Base-by-base conservation (phyloP, 1,140 invertebrate species). In the Camponotus vicinus region DNA sequence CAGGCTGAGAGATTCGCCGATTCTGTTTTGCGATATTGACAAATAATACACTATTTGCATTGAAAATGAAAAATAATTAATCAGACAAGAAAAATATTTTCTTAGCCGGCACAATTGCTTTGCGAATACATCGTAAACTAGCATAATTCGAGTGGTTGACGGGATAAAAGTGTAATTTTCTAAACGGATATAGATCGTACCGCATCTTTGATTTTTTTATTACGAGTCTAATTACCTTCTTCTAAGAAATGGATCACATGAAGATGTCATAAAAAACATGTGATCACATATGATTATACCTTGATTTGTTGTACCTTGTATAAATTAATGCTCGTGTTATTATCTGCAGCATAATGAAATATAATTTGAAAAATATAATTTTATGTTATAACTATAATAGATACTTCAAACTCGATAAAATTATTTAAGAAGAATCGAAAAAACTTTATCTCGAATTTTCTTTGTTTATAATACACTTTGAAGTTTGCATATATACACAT, bases 21-120 rank as follows among this genome's bases (percentile, higher is more conserved):
- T 52, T 79, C 55, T 40, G 45, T 34, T 15, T 5, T 11, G 55
- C 6, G n/a, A 55, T n/a, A 37, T 52, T 8, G n/a, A 6, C 40
- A 8, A 69, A 64, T 63, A 21, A 49, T 5, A 21, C 57, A 4
- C 3, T 8, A 3, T 3, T n/a, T 34, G 7, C 49, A 45, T 42
- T 11, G 32, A 21, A 59, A 18, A 75, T 9, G 6, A 21, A 49
- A 49, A 83, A 73, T 34, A 61, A 83, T 63, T 49, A 9, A 18
- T 21, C 13, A 15, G 3, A 45, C 21, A 4, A n/a, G 8, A 32
- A 32, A 45, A 45, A 59, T 21, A 34, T 42, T 59, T 15, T 13
- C 37, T 8, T 21, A 8, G n/a, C 27, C 5, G 6, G 11, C 9
- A 37, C 9, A 37, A 66, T 79, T 55, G 2, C 18, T 67, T 55